Evolutionary conservation across 2,888 invertebrate species (phyloP).

Genomic region (Neuroscelio doddi): DNA sequence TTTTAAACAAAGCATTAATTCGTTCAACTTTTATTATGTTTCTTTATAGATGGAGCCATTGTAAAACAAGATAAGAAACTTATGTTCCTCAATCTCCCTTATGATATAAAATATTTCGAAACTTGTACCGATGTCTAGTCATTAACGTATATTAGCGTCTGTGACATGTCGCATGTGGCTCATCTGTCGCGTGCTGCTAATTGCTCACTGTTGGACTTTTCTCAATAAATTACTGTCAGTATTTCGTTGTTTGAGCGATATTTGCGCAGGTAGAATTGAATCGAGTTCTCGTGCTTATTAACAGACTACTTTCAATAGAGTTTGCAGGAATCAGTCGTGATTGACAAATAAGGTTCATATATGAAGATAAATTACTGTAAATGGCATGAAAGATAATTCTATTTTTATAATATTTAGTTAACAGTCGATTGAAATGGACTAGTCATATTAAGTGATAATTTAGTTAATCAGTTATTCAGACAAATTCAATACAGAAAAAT

Average conservation of each 20-base stretch:
- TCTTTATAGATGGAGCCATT: no score
- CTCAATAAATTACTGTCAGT: conserved; percentile 36
- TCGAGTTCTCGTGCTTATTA: no score
- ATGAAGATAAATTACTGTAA: conserved; percentile 30
- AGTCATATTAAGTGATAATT: no score
- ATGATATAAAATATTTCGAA: no score
- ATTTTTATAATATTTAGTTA: conserved; percentile 17
- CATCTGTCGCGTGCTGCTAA: conserved; percentile 35
- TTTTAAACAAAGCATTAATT: no score
- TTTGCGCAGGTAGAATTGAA: conserved; percentile 18
- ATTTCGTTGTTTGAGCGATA: conserved; percentile 22
- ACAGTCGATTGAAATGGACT: conserved; percentile 8
- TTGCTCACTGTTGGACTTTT: conserved; percentile 26
- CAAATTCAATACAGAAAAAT: no score
- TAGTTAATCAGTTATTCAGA: no score
- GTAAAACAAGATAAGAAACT: no score
- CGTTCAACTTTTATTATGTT: no score
- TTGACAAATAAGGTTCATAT: conserved; percentile 39
- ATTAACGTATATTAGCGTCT: conserved; percentile 23
- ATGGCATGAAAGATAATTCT: conserved; percentile 14
- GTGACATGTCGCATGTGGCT: conserved; percentile 20
- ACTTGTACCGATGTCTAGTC: conserved; percentile 11
- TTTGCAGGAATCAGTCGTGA: conserved; percentile 14
- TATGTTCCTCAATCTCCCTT: no score
- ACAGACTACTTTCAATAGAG: conserved; percentile 1